Evolutionary conservation across 2,888 invertebrate genomes (phyloP).

Genomic region (Monochamus alternatus): DNA sequence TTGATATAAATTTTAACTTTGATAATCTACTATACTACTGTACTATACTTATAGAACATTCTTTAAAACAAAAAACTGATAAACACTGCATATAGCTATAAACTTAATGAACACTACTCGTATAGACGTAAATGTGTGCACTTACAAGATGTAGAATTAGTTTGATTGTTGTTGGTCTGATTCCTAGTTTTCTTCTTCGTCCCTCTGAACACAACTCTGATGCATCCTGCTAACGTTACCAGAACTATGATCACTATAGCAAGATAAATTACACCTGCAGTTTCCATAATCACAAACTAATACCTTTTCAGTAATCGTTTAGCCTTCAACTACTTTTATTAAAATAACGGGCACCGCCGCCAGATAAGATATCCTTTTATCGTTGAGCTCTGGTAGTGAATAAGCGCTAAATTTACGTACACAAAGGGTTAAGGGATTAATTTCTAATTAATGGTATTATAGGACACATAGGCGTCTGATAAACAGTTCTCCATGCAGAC

Average conservation of each 20-base stretch:
- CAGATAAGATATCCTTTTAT: slow-evolving; percentile 33
- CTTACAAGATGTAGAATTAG: no score
- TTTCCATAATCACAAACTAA: slow-evolving; percentile 26
- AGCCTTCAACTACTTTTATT: slow-evolving; percentile 18
- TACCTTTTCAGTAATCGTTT: slow-evolving; percentile 3
- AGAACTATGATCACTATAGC: slow-evolving; percentile 10
- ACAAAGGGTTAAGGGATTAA: slow-evolving; percentile 28
- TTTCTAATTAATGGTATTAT: slow-evolving; percentile 16
- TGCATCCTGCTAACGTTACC: slow-evolving; percentile 1
- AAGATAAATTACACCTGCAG: slow-evolving; percentile 1
- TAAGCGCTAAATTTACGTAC: slow-evolving; percentile 21
- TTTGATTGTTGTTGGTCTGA: neutral
- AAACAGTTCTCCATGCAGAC: no score
- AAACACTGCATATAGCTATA: no score
- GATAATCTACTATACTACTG: no score
- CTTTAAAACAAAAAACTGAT: no score
- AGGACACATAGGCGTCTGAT: slow-evolving; percentile 3
- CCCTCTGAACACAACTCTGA: slow-evolving; percentile 18
- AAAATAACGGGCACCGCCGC: slow-evolving; percentile 14
- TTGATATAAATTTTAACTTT: no score
- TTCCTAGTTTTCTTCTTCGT: slow-evolving; percentile 12
- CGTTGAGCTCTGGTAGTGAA: slow-evolving; percentile 8
- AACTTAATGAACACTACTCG: no score
- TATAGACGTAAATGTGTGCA: no score
- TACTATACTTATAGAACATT: no score